These are phyloP conservation scores for Muntiacus muntjak DNA, from an alignment of 2,113 vertebrate species.

Conservation along the genomic window DNA sequence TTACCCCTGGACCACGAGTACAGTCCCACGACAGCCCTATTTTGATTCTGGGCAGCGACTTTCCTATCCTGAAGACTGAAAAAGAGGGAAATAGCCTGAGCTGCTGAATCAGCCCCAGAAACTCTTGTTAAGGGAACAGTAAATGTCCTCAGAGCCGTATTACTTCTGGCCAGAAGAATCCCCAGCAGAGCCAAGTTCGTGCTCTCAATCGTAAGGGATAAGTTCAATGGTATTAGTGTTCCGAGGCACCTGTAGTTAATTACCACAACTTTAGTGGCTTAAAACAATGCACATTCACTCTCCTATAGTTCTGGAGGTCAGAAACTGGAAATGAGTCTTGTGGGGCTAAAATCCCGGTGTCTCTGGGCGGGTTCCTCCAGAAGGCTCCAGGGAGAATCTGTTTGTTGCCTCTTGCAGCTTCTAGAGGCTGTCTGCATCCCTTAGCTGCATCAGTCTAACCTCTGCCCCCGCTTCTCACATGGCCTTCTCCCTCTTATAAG, in stretches of 20 bases:
- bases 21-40: fast-evolving
- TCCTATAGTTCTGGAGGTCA: not conserved
- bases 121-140: not conserved
- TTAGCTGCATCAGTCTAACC: not conserved
- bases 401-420: not conserved
- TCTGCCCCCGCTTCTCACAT: not conserved
- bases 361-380: not conserved
- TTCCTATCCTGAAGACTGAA: not conserved
- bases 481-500: not conserved
- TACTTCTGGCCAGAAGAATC: not conserved
- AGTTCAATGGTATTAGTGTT: not conserved
- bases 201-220: not conserved
- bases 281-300: not conserved
- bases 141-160: too few relatives aligned
- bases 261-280: not conserved
- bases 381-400: not conserved
- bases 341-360: not conserved
- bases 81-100: not conserved
- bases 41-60: not conserved
- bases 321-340: not conserved
- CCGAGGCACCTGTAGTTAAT: not conserved
- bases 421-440: not conserved
- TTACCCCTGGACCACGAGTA: not conserved
- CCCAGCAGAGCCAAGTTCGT: not conserved
- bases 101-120: not conserved